These are phyloP conservation scores for Ceriagrion tenellum DNA, from an alignment of 2,888 invertebrate genomes.

Conservation along the genomic window DNA sequence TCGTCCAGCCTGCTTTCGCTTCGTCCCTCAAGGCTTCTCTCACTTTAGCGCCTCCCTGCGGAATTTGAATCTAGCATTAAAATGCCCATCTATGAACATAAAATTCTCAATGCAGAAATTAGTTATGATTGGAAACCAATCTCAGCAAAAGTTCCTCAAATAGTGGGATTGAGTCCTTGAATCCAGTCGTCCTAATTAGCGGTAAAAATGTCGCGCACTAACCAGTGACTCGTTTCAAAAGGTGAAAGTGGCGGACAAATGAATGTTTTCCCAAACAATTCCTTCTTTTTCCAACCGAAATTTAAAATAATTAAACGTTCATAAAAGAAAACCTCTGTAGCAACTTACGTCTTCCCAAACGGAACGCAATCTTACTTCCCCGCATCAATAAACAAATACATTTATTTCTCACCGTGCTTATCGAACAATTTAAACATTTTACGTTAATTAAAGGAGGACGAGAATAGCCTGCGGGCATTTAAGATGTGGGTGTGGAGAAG, in stretches of 20 bases:
- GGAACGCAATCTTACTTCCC: no score
- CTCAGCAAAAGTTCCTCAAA: neutral
- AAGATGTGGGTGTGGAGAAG: no score
- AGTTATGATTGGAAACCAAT: neutral
- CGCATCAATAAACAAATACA: no score
- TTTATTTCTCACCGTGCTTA: no score
- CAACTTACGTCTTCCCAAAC: no score
- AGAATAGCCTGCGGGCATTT: no score
- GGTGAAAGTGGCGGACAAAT: neutral
- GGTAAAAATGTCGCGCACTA: neutral
- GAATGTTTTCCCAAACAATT: no score
- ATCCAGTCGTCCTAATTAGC: neutral
- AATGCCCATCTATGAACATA: neutral
- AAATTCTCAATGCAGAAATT: neutral
- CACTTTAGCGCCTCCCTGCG: neutral
- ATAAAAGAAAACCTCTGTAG: no score
- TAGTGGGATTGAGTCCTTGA: neutral
- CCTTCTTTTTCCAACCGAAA: no score
- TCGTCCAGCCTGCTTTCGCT: neutral
- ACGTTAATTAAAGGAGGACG: no score
- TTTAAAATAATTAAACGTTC: no score
- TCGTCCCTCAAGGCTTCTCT: neutral
- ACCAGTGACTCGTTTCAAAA: neutral
- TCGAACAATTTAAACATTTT: no score
- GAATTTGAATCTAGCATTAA: neutral